A percentile compares a stretch with the other conserved stretches of the same genome.
These are phyloP conservation scores for Brachypterus glaber DNA, from an alignment of 2,888 invertebrate genomes.

Conservation along the genomic window DNA sequence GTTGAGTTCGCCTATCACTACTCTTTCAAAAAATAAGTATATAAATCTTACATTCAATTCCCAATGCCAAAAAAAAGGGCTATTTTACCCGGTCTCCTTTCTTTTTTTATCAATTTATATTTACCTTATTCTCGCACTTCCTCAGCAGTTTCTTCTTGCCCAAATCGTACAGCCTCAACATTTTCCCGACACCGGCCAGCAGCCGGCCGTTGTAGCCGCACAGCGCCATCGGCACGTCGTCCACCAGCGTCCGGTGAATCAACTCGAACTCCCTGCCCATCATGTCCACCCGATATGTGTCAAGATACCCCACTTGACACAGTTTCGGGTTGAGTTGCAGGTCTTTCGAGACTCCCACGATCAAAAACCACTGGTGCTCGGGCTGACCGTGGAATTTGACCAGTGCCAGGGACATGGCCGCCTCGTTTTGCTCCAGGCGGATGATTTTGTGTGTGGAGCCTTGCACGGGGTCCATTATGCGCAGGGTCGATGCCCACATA, in stretches of 20 bases:
- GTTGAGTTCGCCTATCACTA: too few relatives aligned
- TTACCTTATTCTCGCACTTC: conserved; percentile 92
- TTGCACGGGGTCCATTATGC: conserved; percentile 76
- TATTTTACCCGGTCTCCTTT: too few relatives aligned
- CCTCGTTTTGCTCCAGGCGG: conserved; percentile 90
- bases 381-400: conserved; percentile 39
- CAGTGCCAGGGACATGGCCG: conserved; percentile 81
- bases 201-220: conserved; percentile 87
- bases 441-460: conserved; percentile 70
- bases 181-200: conserved; percentile 84
- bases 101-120: too few relatives aligned
- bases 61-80: too few relatives aligned
- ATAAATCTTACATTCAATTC: not conserved
- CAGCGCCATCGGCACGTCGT: conserved; percentile 71
- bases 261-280: conserved; percentile 81
- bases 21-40: not conserved
- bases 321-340: conserved; percentile 80
- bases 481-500: conserved; percentile 90
- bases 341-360: conserved; percentile 89
- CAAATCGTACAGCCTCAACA: conserved; percentile 88
- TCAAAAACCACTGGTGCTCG: conserved; percentile 46
- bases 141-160: conserved; percentile 92
- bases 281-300: conserved; percentile 72
- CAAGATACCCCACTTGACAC: conserved; percentile 72
- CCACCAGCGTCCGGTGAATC: conserved; percentile 86